phyloP scores from a whole-genome alignment of 2,797 vertebrate genomes.

The Balearica regulorum region DNA sequence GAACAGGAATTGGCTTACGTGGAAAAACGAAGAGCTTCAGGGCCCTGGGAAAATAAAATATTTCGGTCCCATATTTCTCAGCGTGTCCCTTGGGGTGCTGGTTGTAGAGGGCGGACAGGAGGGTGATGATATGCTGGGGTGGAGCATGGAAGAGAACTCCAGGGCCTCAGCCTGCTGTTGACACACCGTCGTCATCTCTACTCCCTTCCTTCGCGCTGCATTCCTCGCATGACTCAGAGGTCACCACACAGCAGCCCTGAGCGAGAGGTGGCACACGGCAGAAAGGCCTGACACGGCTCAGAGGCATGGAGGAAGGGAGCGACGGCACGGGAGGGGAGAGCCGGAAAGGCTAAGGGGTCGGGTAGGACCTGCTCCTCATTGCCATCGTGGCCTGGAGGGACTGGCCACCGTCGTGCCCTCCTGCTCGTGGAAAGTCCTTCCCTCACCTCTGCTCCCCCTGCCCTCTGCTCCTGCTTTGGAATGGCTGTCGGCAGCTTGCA shows the following conservation, averaged over 20 bases:
- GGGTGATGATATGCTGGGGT: neutral
- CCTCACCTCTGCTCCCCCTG: neutral
- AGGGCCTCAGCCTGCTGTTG: neutral
- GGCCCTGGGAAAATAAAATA: neutral
- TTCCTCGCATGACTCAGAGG: neutral
- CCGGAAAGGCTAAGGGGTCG: neutral
- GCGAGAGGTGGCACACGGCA: neutral
- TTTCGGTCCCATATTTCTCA: neutral
- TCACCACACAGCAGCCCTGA: neutral
- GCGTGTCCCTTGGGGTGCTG: fast-evolving
- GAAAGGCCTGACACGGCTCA: neutral
- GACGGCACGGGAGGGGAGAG: neutral
- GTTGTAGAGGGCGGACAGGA: neutral
- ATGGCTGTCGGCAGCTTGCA: neutral
- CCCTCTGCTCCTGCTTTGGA: neutral
- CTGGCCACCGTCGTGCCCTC: neutral
- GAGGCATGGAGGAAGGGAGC: neutral
- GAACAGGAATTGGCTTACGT: neutral
- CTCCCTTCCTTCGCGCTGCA: neutral
- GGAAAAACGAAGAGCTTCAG: neutral
- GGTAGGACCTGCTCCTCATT: neutral
- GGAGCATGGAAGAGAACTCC: neutral
- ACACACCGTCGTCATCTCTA: neutral
- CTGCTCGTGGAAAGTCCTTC: neutral
- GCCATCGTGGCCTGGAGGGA: neutral